A percentile compares a stretch with the other conserved stretches of the same genome.
Evolutionary conservation across 37 sponge, comb jelly and placozoan species (phyloP).

Genomic region (Amphimedon queenslandica): DNA sequence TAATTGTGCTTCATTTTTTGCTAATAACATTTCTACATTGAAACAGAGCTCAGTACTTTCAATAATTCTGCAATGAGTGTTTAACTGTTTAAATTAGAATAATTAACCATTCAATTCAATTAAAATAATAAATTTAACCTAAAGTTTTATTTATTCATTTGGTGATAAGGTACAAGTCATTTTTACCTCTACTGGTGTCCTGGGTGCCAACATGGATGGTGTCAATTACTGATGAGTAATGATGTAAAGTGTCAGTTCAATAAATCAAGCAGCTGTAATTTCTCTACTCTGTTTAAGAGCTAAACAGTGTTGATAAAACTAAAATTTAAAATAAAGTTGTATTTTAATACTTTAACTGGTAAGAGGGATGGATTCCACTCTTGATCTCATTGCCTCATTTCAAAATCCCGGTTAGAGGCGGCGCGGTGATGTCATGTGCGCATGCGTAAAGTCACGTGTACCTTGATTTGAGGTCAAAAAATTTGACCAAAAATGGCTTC

Average conservation of each 20-base stretch:
- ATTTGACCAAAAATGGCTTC: too few relatives aligned
- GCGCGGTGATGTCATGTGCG: too few relatives aligned
- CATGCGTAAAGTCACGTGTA: neutral
- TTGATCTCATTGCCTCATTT: neutral
- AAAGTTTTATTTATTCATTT: neutral
- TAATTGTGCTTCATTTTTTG: too few relatives aligned
- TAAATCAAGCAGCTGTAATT: neutral
- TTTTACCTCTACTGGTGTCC: neutral
- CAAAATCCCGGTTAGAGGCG: too few relatives aligned
- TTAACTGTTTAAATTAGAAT: neutral
- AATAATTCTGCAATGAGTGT: neutral
- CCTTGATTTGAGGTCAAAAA: too few relatives aligned
- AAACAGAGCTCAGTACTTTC: neutral
- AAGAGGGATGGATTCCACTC: slow-evolving; percentile 33
- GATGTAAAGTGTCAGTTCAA: too few relatives aligned
- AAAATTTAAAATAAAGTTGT: too few relatives aligned
- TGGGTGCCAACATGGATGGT: neutral
- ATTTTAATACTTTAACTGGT: slow-evolving; percentile 6
- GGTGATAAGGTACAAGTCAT: neutral
- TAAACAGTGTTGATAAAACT: too few relatives aligned
- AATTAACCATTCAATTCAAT: neutral
- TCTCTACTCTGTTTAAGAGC: too few relatives aligned
- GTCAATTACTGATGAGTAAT: neutral
- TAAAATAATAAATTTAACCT: slow-evolving; percentile 1
- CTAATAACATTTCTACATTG: too few relatives aligned